A percentile compares a stretch with the other conserved stretches of the same genome.
These are phyloP conservation scores for Momotus momota DNA, from an alignment of 2,797 vertebrate species.

Conservation along the genomic window DNA sequence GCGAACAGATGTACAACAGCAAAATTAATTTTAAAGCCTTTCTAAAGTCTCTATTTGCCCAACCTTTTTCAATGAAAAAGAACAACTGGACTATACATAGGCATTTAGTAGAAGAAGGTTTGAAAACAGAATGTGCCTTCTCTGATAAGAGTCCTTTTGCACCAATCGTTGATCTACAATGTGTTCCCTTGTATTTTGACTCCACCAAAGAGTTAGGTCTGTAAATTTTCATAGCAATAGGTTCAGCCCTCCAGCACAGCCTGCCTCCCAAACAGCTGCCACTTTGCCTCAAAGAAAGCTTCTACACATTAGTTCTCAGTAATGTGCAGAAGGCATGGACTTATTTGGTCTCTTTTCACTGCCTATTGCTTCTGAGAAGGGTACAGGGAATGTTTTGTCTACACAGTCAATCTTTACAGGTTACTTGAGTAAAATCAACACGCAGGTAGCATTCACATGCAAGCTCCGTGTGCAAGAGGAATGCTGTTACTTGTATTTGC, in stretches of 20 bases:
- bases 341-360: fast-evolving
- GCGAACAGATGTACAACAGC: not conserved
- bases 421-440: not conserved
- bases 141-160: not conserved
- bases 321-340: not conserved
- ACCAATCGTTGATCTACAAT: not conserved
- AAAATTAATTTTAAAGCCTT: not conserved
- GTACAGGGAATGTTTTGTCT: not conserved
- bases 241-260: not conserved
- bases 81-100: not conserved
- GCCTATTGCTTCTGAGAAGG: not conserved
- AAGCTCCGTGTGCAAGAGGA: not conserved
- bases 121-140: not conserved
- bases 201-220: not conserved
- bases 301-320: not conserved
- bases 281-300: not conserved
- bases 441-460: fast-evolving
- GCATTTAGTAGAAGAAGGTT: not conserved
- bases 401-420: not conserved
- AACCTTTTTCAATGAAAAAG: not conserved
- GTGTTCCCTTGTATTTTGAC: not conserved
- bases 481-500: not conserved
- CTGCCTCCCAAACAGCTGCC: not conserved
- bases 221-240: not conserved
- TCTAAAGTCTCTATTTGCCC: not conserved